Conservation (phyloP, 1,140 invertebrate genomes). For the Caligus rogercresseyi region DNA sequence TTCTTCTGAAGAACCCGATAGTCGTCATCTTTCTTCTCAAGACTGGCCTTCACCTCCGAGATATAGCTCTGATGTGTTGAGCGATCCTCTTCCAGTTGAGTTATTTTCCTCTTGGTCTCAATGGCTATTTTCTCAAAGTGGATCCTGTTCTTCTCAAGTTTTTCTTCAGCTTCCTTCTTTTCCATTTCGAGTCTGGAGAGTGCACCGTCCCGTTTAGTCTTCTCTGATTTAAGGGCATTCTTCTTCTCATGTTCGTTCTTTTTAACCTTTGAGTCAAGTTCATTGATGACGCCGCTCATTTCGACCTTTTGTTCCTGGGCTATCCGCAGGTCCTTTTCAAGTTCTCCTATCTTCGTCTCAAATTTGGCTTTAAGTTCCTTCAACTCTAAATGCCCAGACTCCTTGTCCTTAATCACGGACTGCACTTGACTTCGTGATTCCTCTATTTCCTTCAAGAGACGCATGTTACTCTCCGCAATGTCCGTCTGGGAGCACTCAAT, state of each 20-base stretch:
- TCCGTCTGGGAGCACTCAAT: not conserved
- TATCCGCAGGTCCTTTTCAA: not conserved
- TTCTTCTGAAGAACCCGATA: conserved; percentile 5
- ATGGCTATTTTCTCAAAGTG: conserved; percentile 19
- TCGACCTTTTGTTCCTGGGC: conserved; percentile 8
- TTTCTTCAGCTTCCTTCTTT: conserved; percentile 17
- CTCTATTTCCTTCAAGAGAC: not conserved
- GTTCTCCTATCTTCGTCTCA: conserved; percentile 3
- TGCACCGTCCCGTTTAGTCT: conserved; percentile 5
- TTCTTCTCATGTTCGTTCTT: conserved; percentile 15
- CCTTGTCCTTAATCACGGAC: not conserved
- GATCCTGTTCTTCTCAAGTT: conserved; percentile 15
- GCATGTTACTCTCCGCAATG: not conserved
- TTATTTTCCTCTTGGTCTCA: conserved; percentile 16
- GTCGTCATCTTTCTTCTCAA: conserved; percentile 19
- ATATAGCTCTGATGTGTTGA: conserved; percentile 1
- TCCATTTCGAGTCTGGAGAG: conserved; percentile 8
- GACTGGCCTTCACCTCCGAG: not conserved
- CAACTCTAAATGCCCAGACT: not conserved
- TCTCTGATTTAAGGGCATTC: conserved; percentile 7
- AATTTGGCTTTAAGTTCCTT: not conserved
- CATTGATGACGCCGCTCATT: not conserved
- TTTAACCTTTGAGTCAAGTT: conserved; percentile 12
- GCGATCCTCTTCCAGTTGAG: conserved; percentile 15
- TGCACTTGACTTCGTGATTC: not conserved